phyloP scores from a whole-genome alignment of 2,888 invertebrate species.

The Drosophila rellima region DNA sequence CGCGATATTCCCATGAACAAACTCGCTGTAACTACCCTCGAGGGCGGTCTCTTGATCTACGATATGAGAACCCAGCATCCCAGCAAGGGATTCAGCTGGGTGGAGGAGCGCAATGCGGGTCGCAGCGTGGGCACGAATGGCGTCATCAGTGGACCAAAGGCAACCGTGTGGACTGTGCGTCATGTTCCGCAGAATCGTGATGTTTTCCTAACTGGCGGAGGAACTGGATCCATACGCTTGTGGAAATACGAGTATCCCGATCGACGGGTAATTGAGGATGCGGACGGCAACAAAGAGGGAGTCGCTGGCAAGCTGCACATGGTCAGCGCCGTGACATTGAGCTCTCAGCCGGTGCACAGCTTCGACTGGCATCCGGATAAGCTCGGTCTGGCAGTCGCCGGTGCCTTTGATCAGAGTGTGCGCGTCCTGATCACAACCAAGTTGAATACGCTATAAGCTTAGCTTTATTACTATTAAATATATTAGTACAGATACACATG shows the following conservation, averaged over 20 bases:
- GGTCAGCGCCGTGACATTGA: conserved; percentile 92
- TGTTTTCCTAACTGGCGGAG: conserved; percentile 95
- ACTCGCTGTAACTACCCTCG: conserved; percentile 95
- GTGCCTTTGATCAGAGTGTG: conserved; percentile 96
- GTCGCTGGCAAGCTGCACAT: conserved; percentile 91
- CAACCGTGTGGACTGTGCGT: conserved; percentile 95
- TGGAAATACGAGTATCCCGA: conserved; percentile 98
- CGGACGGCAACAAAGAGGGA: conserved; percentile 90
- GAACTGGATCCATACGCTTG: conserved; percentile 94
- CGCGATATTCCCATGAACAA: conserved; percentile 98
- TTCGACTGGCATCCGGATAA: conserved; percentile 98
- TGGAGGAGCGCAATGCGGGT: conserved; percentile 86
- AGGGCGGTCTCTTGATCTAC: conserved; percentile 95
- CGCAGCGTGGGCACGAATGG: conserved; percentile 85
- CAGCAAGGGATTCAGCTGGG: conserved; percentile 93
- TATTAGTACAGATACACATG: conserved; percentile 9
- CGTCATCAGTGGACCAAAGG: conserved; percentile 88
- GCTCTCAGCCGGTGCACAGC: conserved; percentile 94
- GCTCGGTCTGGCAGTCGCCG: conserved; percentile 93
- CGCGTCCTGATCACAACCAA: conserved; percentile 95
- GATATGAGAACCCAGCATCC: conserved; percentile 95
- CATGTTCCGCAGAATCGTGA: conserved; percentile 98
- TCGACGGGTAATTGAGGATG: conserved; percentile 89
- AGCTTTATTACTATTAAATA: conserved; percentile 16
- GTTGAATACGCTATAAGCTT: conserved; percentile 88